Conservation (phyloP, 2,113 vertebrate species). For the Pseudopodoces humilis region DNA sequence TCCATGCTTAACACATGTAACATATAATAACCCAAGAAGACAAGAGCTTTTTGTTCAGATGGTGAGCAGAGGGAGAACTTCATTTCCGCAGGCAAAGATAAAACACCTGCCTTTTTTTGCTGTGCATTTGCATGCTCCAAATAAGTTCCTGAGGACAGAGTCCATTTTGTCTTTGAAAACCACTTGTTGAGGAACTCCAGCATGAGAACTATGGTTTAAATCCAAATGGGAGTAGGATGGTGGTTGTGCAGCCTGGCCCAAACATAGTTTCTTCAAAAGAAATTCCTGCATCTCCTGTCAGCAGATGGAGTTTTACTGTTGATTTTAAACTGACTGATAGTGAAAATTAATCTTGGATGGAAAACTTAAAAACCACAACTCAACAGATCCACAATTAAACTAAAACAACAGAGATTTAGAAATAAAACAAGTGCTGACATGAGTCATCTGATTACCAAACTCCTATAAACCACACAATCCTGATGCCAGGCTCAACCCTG, state of each 20-base stretch:
- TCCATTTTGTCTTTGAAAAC: not conserved
- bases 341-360: not conserved
- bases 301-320: not conserved
- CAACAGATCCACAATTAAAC: not conserved
- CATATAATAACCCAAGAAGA: not conserved
- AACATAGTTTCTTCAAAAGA: not conserved
- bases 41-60: not conserved
- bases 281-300: not conserved
- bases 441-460: not conserved
- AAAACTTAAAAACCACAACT: not conserved
- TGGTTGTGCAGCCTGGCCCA: not conserved
- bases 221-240: not conserved
- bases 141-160: not conserved
- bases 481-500: not conserved
- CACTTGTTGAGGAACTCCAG: not conserved
- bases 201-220: not conserved
- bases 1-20: not conserved
- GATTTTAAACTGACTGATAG: not conserved
- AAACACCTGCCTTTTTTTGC: not conserved
- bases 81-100: not conserved
- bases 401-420: not conserved
- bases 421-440: not conserved
- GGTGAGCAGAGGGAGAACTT: not conserved
- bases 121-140: not conserved
- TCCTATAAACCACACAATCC: not conserved